Conservation (phyloP, 2,888 invertebrate genomes). For the Melanargia galathea region DNA sequence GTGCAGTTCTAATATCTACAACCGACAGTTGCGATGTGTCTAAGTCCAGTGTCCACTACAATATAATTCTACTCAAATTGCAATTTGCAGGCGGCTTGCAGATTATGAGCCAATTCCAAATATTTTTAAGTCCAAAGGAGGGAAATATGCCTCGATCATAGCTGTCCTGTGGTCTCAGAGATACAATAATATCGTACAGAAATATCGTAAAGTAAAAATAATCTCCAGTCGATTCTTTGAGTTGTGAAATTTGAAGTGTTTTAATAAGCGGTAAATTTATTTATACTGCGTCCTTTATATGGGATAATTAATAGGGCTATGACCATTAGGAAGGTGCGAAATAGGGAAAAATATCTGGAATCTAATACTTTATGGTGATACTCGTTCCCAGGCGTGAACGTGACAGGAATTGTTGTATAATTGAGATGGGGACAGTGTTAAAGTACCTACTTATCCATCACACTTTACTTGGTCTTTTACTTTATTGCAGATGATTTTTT, state of each 20-base stretch:
- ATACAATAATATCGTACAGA: conserved; percentile 17
- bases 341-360: conserved; percentile 31
- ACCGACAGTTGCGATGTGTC: no score
- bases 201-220: conserved; percentile 47
- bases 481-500: background rate
- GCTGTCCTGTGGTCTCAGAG: background rate
- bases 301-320: conserved; percentile 50
- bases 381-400: conserved; percentile 12
- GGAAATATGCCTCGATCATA: background rate
- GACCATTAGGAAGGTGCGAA: conserved; percentile 30
- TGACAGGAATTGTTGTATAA: conserved; percentile 22
- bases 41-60: no score
- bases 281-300: conserved; percentile 50
- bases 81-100: no score
- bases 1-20: no score
- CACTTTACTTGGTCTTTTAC: background rate
- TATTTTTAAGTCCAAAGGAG: background rate
- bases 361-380: conserved; percentile 19
- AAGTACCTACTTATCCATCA: conserved; percentile 1
- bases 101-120: background rate
- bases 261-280: conserved; percentile 70
- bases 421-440: conserved; percentile 6
- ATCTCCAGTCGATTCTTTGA: conserved; percentile 43
- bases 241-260: conserved; percentile 62
- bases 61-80: no score